Evolutionary conservation across 2,113 vertebrate genomes (phyloP), one percentile per base, ranked within the genome.

Genomic region (Catharus minimus): DNA sequence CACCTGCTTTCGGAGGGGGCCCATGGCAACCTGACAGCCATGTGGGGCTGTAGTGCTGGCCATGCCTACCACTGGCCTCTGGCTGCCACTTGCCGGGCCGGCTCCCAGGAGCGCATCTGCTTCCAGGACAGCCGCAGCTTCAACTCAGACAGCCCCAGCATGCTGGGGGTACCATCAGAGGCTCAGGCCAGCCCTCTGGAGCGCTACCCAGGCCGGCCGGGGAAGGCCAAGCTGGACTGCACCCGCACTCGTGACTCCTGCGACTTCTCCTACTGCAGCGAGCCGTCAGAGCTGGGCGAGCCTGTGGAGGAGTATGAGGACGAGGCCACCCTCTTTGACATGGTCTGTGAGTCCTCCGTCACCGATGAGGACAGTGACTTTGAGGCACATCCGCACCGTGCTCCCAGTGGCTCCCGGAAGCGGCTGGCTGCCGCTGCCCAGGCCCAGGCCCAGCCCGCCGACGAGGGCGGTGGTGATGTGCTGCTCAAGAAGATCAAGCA

Each of bases 51-150:
- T 16, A 97, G 97, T 0, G 98, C 98, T 0, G 98, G 98, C 44
- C 98, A 99, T 39, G 98, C 98, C 47, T 99, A 99, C 90, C 98
- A 99, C 95, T 99, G 98, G 98, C 98, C 98, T 9, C 92, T 99
- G 82, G 98, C 98, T 0, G 97, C 98, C 76, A 98, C 98, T 55
- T 98, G 98, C 94, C 97, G 98, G 92, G 97, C 97, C 0, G 97
- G 97, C 20, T 98, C 98, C 27, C 98, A 98, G 93, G 98, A 99
- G 55, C 97, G 98, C 0, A 96, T 97, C 30, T 98, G 98, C 84
- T 98, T 97, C 93, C 98, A 98, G 92, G 98, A 98, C 93, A 98
- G 97, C 95, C 97, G 98, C 86, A 98, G 97, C 93, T 98, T 98
- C 95, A 98, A 97, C 86, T 98, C 98, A 0, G 98, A 98, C 78